Conservation (phyloP, 1,140 invertebrate species). For the Orussus abietinus region DNA sequence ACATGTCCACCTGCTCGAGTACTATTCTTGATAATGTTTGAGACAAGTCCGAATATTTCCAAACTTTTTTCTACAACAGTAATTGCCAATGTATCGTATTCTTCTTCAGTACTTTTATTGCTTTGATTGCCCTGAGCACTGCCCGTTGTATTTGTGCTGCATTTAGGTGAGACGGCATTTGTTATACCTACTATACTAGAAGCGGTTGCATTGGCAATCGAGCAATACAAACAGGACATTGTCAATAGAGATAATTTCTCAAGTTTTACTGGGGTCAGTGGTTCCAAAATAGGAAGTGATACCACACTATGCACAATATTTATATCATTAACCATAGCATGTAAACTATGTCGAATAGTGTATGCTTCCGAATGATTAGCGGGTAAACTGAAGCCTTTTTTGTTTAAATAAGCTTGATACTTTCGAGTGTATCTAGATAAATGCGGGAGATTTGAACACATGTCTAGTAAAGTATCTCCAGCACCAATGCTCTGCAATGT, state of each 20-base stretch:
- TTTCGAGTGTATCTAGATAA: slow-evolving; percentile 71
- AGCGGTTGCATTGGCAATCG: slow-evolving; percentile 67
- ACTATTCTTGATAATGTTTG: slow-evolving; percentile 75
- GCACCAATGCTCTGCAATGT: slow-evolving; percentile 69
- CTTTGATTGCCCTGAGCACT: slow-evolving; percentile 44
- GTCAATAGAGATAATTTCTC: slow-evolving; percentile 72
- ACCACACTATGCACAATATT: slow-evolving; percentile 77
- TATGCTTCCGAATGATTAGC: slow-evolving; percentile 72
- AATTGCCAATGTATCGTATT: slow-evolving; percentile 66
- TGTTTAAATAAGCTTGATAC: slow-evolving; percentile 66
- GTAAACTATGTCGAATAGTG: slow-evolving; percentile 68
- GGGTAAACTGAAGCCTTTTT: slow-evolving; percentile 64
- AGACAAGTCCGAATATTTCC: slow-evolving; percentile 79
- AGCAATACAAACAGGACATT: slow-evolving; percentile 76
- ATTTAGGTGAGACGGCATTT: slow-evolving; percentile 61
- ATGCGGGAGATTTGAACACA: slow-evolving; percentile 72
- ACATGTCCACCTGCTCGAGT: slow-evolving; percentile 84
- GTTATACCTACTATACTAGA: slow-evolving; percentile 65
- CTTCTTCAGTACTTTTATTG: slow-evolving; percentile 62
- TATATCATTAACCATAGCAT: slow-evolving; percentile 76
- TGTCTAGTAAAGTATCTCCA: slow-evolving; percentile 74
- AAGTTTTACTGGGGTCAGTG: slow-evolving; percentile 74
- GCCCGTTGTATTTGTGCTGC: slow-evolving; percentile 42
- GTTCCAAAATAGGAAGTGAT: slow-evolving; percentile 81
- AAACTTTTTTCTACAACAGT: slow-evolving; percentile 69